phyloP scores from a whole-genome alignment of 2,113 vertebrate genomes.

The Planiliza haematocheilus region DNA sequence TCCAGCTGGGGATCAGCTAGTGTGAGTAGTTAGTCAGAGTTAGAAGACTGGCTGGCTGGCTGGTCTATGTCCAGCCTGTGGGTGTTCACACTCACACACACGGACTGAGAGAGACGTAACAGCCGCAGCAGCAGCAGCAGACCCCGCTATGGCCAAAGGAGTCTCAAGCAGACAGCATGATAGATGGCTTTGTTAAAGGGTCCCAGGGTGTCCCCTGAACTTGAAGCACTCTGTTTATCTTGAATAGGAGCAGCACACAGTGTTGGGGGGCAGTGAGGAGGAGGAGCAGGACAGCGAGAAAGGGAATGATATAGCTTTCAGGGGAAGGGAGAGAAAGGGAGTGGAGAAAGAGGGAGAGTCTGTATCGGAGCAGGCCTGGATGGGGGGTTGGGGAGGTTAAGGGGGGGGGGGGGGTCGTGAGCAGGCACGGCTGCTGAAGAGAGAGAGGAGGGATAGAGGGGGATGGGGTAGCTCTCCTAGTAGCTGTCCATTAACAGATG shows the following conservation, averaged over 20 bases:
- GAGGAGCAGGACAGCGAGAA: conserved; percentile 83
- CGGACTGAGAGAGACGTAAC: conserved; percentile 38
- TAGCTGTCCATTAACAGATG: conserved; percentile 98
- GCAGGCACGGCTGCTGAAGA: conserved; percentile 71
- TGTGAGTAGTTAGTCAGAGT: conserved; percentile 40
- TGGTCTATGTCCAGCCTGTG: conserved; percentile 52
- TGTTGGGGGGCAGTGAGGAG: conserved; percentile 79
- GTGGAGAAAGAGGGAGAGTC: conserved; percentile 61
- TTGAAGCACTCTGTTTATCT: conserved; percentile 99
- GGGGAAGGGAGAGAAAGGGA: conserved; percentile 73
- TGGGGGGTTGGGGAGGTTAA: conserved; percentile 78
- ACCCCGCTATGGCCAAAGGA: conserved; percentile 89
- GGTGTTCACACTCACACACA: conserved; percentile 36
- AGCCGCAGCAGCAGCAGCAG: conserved; percentile 53
- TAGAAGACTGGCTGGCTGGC: conserved; percentile 34
- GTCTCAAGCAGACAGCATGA: conserved; percentile 98
- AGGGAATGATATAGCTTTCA: conserved; percentile 88
- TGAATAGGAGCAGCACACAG: conserved; percentile 95
- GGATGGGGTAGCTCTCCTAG: conserved; percentile 78
- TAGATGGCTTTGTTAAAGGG: conserved; percentile 99
- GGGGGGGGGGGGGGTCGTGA: conserved; percentile 77
- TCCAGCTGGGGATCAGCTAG: conserved; percentile 57
- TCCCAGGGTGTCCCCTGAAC: conserved; percentile 99
- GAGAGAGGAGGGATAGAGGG: conserved; percentile 54
- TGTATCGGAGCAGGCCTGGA: conserved; percentile 76